These are phyloP conservation scores for Pygmarrhopalites habei DNA, from an alignment of 1,140 invertebrate genomes.

Conservation along the genomic window DNA sequence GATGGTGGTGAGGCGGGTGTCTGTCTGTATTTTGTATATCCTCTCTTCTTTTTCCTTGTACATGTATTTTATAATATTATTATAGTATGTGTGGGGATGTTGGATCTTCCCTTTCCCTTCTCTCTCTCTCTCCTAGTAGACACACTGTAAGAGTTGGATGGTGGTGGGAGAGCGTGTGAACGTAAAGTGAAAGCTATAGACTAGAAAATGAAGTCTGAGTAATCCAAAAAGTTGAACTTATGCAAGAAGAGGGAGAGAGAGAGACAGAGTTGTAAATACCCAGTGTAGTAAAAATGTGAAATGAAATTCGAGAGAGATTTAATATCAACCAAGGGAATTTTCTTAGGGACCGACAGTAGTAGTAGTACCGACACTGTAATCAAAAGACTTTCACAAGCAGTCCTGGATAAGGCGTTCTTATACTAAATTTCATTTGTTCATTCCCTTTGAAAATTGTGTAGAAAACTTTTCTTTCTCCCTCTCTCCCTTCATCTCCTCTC, in stretches of 20 bases:
- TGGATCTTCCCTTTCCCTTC: too few species aligned
- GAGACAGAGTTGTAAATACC: constrained; percentile 36
- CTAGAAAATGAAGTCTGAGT: constrained; percentile 37
- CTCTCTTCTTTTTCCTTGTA: too few species aligned
- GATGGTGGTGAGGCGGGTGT: too few species aligned
- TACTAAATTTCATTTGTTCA: constrained; percentile 35
- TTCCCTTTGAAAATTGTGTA: constrained; percentile 30
- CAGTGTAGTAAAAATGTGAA: constrained; percentile 39
- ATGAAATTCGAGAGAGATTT: constrained; percentile 40
- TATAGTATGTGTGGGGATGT: too few species aligned
- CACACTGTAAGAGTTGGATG: not conserved
- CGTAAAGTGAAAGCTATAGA: constrained; percentile 31
- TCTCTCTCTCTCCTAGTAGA: not conserved
- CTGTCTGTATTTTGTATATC: too few species aligned
- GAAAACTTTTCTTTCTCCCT: constrained; percentile 32
- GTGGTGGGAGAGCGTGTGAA: constrained; percentile 10
- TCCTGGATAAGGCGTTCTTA: constrained; percentile 21
- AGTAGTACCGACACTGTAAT: constrained; percentile 38
- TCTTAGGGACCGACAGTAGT: constrained; percentile 37
- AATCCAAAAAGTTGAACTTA: constrained; percentile 38
- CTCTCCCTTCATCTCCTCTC: too few species aligned
- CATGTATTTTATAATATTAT: too few species aligned
- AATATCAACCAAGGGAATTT: constrained; percentile 39
- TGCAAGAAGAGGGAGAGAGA: constrained; percentile 17
- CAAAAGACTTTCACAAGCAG: constrained; percentile 37